Evolutionary conservation across 92 coral and sea anemone species (phyloP), one percentile per base, ranked within the genome.

Genomic region (Pocillopora meandrina): DNA sequence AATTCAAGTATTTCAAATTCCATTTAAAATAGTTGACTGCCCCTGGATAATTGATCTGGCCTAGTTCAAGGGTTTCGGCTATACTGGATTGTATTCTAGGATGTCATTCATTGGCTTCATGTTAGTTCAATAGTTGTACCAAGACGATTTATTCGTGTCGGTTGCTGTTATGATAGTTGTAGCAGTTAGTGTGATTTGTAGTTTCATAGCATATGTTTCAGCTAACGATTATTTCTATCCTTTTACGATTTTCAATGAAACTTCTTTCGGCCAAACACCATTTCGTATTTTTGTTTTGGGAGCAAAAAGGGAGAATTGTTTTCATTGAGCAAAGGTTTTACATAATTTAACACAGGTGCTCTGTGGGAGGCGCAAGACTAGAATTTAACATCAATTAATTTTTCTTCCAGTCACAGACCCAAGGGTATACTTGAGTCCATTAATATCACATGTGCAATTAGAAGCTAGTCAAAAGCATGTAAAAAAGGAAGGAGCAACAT

Each of bases 291-390:
- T 63, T 63, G 67, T 63, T 63, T 63, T 63, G 67, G 67, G 16
- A 63, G 67, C 21, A 63, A 63, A 63, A 63, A 63, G 67, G 67
- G 67, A 16, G 67, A 63, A 63, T 42, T 42, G n/a, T n/a, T n/a
- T n/a, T n/a, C n/a, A n/a, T n/a, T n/a, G n/a, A n/a, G n/a, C n/a
- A n/a, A n/a, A n/a, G n/a, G n/a, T n/a, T n/a, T n/a, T n/a, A n/a
- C n/a, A n/a, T n/a, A n/a, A n/a, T n/a, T n/a, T n/a, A n/a, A n/a
- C n/a, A n/a, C n/a, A n/a, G n/a, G n/a, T n/a, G n/a, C n/a, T n/a
- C n/a, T n/a, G n/a, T n/a, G n/a, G n/a, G n/a, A n/a, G n/a, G n/a
- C n/a, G n/a, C n/a, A n/a, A n/a, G n/a, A n/a, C n/a, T n/a, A n/a
- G n/a, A n/a, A n/a, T n/a, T n/a, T n/a, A n/a, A n/a, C n/a, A n/a